These are phyloP conservation scores for Telmatherina bonti DNA, from an alignment of 2,797 vertebrate species.

Conservation along the genomic window DNA sequence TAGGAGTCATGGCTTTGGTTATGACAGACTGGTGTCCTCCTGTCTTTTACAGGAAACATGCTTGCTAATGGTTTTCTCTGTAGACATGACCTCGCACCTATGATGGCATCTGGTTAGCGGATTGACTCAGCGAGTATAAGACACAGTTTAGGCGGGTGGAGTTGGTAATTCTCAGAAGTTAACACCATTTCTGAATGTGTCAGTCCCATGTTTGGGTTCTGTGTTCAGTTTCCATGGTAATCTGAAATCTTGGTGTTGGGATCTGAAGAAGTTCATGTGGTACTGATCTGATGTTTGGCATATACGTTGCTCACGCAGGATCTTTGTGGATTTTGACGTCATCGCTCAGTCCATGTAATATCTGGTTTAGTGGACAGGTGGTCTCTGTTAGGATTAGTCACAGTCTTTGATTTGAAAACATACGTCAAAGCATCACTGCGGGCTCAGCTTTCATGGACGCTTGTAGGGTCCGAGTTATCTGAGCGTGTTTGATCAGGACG, in stretches of 20 bases:
- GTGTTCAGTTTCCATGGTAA: slow-evolving; percentile 63
- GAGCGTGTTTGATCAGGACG: slow-evolving; percentile 34
- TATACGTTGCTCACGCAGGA: slow-evolving; percentile 31
- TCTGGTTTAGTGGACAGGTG: slow-evolving; percentile 57
- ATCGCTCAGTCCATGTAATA: slow-evolving; percentile 49
- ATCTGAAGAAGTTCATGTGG: slow-evolving; percentile 49
- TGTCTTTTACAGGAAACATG: slow-evolving; percentile 58
- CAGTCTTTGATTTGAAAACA: slow-evolving; percentile 51
- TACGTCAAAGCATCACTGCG: slow-evolving; percentile 31
- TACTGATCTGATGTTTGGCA: slow-evolving; percentile 62
- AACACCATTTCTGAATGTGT: slow-evolving; percentile 63
- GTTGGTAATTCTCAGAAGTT: slow-evolving; percentile 57
- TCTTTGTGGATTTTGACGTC: slow-evolving; percentile 44
- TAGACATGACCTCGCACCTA: slow-evolving; percentile 57
- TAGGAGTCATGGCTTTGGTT: slow-evolving; percentile 61
- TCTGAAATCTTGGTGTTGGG: slow-evolving; percentile 33
- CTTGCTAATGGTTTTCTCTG: slow-evolving; percentile 52
- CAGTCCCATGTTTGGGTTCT: slow-evolving; percentile 71
- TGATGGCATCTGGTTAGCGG: slow-evolving; percentile 49
- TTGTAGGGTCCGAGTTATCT: slow-evolving; percentile 33
- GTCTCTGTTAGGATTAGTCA: slow-evolving; percentile 63
- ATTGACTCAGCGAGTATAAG: slow-evolving; percentile 74
- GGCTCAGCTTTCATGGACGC: slow-evolving; percentile 22
- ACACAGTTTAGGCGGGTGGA: slow-evolving; percentile 45
- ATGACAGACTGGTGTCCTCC: slow-evolving; percentile 47